Evolutionary conservation across 2,113 vertebrate genomes (phyloP), one percentile per base, ranked within the genome.

Genomic region (Sinocyclocheilus anshuiensis): DNA sequence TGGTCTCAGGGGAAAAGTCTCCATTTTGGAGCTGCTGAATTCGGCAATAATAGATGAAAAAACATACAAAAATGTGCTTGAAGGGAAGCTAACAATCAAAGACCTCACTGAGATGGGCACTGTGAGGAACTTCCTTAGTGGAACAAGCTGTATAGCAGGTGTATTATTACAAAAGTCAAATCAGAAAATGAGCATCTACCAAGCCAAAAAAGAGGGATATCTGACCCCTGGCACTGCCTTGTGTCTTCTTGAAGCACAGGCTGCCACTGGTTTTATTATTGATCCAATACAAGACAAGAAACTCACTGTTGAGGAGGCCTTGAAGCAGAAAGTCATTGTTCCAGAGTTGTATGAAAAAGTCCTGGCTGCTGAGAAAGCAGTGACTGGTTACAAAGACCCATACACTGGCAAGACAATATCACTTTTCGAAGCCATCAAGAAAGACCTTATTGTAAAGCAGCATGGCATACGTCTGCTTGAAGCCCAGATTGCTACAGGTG

Each of bases 221-320:
- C 89, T 99, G 0, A 93, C 95, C 77, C 96, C 96, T 0, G 96
- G 97, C 10, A 98, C 96, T 0, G 96, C 96, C 0, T 93, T 97
- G 55, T 95, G 96, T 69, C 96, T 99, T 10, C 94, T 99, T 71
- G 97, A 99, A 92, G 97, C 97, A 0, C 97, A 98, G 90, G 97
- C 97, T 0, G 97, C 97, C 85, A 98, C 97, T 0, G 97, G 97
- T 6, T 99, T 94, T 86, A 80, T 99, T 89, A 94, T 97, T 0
- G 95, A 99, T 88, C 97, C 97, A 0, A 76, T 96, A 82, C 87
- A 91, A 6, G 97, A 97, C 91, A 76, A 86, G 88, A 96, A 93
- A 90, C 88, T 96, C 3, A 95, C 96, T 0, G 97, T 97, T 84
- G 94, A 97, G 33, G 92, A 98, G 83, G 96, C 96, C 0, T 71